A percentile compares a stretch with the other conserved stretches of the same genome.
Evolutionary conservation across 1,140 invertebrate species (phyloP).

Genomic region (Brachionus paranguensis): DNA sequence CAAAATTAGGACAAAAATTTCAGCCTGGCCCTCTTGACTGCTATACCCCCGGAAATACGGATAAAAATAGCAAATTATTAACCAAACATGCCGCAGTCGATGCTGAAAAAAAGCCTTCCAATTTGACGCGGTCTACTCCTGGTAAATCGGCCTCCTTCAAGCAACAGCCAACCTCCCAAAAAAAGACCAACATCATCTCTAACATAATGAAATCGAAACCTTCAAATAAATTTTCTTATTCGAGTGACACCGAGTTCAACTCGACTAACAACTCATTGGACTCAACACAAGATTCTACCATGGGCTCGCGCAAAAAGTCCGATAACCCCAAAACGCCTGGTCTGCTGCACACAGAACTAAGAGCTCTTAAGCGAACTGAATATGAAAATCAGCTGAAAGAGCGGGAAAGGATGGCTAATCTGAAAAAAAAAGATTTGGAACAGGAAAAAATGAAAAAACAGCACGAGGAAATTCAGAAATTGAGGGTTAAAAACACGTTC

Average conservation of each 20-base stretch:
- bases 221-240: neutral
- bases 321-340: neutral
- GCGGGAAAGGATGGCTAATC: slow-evolving; percentile 53
- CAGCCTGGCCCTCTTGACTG: neutral
- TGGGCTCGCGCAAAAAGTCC: neutral
- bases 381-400: slow-evolving; percentile 54
- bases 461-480: slow-evolving; percentile 52
- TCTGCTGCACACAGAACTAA: slow-evolving; percentile 55
- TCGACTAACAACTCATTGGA: neutral
- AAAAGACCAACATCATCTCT: slow-evolving; percentile 9
- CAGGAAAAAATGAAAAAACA: slow-evolving; percentile 44
- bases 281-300: neutral
- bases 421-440: slow-evolving; percentile 45
- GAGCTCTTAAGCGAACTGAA: slow-evolving; percentile 54
- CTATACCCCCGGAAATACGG: neutral
- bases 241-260: slow-evolving; percentile 1
- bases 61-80: neutral
- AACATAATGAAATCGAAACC: neutral
- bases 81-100: neutral
- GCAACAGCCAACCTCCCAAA: neutral
- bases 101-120: neutral
- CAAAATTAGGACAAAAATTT: slow-evolving; percentile 19
- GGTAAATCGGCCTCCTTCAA: slow-evolving; percentile 24
- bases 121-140: neutral
- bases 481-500: slow-evolving; percentile 53